Percentiles rank a stretch among this genome's conserved stretches.
These are phyloP conservation scores for Sceliomorpha sp. DNA, from an alignment of 2,888 invertebrate genomes.

Conservation along the genomic window DNA sequence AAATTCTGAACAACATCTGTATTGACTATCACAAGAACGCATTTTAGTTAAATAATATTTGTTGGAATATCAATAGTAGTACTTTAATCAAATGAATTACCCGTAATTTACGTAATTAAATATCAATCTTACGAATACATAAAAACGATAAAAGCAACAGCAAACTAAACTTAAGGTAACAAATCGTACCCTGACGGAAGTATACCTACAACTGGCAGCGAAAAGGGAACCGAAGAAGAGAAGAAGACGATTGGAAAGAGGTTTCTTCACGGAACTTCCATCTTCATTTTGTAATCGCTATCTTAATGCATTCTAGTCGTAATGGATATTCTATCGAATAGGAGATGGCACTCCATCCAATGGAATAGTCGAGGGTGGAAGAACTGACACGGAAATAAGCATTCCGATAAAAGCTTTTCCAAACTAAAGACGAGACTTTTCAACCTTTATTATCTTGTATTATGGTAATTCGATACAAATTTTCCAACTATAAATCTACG, in stretches of 20 bases:
- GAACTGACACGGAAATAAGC: constrained; percentile 6
- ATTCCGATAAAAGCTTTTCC: constrained; percentile 9
- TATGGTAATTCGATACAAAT: too few relatives aligned
- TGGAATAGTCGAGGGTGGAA: neutral
- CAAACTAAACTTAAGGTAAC: constrained; percentile 18
- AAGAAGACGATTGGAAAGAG: constrained; percentile 14
- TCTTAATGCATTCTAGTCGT: constrained; percentile 19
- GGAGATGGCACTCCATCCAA: neutral
- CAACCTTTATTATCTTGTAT: too few relatives aligned
- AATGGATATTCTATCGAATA: constrained; percentile 20
- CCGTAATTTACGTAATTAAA: neutral
- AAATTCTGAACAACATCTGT: too few relatives aligned
- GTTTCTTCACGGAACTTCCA: constrained; percentile 17
- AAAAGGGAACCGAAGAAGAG: constrained; percentile 20
- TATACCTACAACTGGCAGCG: constrained; percentile 18
- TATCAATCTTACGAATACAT: constrained; percentile 3
- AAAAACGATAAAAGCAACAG: constrained; percentile 3
- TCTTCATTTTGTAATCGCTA: constrained; percentile 16
- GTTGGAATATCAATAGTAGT: too few relatives aligned
- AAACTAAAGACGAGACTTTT: neutral
- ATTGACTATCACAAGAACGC: too few relatives aligned
- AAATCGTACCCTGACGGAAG: constrained; percentile 9
- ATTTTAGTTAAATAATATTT: too few relatives aligned
- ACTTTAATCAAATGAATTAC: too few relatives aligned
- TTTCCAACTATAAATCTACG: too few relatives aligned